phyloP scores from a whole-genome alignment of 2,888 invertebrate species.

The Melinaea menophilus region DNA sequence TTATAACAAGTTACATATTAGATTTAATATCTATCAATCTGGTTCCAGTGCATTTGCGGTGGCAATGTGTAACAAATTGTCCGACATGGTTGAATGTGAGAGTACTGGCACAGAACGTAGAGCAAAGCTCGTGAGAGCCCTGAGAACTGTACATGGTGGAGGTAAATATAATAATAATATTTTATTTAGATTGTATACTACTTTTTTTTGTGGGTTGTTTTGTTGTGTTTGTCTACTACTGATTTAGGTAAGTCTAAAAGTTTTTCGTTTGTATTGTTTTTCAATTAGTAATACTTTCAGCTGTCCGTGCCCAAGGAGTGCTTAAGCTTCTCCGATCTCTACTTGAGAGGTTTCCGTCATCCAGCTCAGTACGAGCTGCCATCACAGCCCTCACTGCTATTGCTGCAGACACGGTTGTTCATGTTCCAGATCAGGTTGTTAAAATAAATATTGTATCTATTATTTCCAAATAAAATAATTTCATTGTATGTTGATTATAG shows the following conservation, averaged over 20 bases:
- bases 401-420: conserved; percentile 91
- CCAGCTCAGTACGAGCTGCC: conserved; percentile 80
- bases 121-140: conserved; percentile 91
- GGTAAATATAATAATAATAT: conserved; percentile 40
- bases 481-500: too few relatives aligned
- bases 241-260: background rate
- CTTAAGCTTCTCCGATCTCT: conserved; percentile 60
- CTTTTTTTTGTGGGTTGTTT: too few relatives aligned
- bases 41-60: conserved; percentile 91
- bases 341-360: conserved; percentile 65
- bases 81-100: conserved; percentile 95
- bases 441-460: background rate
- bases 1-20: background rate
- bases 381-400: conserved; percentile 92
- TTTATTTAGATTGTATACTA: too few relatives aligned
- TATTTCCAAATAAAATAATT: background rate
- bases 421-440: conserved; percentile 91
- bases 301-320: conserved; percentile 83
- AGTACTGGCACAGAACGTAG: conserved; percentile 96
- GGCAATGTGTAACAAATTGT: conserved; percentile 96
- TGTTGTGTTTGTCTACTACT: conserved; percentile 1
- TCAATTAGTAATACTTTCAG: conserved; percentile 53
- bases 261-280: background rate
- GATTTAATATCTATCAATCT: conserved; percentile 5
- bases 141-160: conserved; percentile 95